Evolutionary conservation across 2,113 vertebrate species (phyloP).

Genomic region (Macrotus californicus): DNA sequence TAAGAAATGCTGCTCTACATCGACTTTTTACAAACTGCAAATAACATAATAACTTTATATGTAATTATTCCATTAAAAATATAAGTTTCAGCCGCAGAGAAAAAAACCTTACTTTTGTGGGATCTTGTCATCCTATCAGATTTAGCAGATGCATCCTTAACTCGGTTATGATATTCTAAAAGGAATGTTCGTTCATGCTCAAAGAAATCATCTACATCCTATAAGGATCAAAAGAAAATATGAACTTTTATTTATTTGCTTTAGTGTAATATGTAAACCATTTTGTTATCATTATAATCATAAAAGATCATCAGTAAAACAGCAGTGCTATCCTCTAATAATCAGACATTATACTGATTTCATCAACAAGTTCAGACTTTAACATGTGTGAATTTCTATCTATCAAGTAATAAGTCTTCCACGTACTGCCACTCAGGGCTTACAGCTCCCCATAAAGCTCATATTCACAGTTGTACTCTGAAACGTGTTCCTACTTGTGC

Average conservation of each 20-base stretch:
- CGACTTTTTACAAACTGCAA: neutral
- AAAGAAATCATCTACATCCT: conserved; percentile 99
- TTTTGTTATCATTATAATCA: neutral
- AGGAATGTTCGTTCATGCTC: conserved; percentile 99
- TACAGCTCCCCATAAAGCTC: neutral
- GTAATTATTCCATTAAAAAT: neutral
- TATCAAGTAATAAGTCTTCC: neutral
- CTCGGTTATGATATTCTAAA: conserved; percentile 97
- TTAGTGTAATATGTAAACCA: neutral
- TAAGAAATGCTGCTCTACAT: neutral
- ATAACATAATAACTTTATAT: conserved; percentile 2
- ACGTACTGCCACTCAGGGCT: neutral
- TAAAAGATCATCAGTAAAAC: conserved; percentile 6
- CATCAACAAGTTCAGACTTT: neutral
- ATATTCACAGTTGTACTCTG: neutral
- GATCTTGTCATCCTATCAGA: conserved; percentile 98
- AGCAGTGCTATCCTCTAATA: neutral
- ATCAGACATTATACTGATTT: neutral
- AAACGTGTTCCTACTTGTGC: neutral
- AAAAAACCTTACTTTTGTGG: conserved; percentile 92
- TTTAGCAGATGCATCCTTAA: conserved; percentile 96
- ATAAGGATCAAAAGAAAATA: conserved; percentile 60
- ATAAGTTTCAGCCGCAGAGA: neutral
- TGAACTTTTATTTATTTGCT: neutral
- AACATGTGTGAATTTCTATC: neutral